Conservation (phyloP, 1,140 invertebrate species). For the Temnothorax curvispinosus region DNA sequence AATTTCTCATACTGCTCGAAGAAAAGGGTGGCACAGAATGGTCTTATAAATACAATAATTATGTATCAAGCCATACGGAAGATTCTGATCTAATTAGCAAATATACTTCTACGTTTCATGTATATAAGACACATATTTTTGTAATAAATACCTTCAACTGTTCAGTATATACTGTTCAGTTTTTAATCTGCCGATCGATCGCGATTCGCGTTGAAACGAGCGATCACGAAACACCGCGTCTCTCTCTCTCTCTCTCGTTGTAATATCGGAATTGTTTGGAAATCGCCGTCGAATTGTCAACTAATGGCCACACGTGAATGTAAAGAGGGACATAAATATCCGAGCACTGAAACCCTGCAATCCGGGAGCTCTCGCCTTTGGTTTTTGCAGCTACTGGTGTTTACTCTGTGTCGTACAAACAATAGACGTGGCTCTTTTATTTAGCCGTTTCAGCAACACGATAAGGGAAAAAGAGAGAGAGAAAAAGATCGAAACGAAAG, state of each 20-base stretch:
- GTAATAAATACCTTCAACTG: not conserved
- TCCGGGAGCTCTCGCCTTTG: constrained; percentile 59
- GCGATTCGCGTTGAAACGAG: not conserved
- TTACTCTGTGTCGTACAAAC: constrained; percentile 69
- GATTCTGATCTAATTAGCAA: not conserved
- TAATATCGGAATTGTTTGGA: constrained; percentile 16
- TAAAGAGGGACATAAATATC: constrained; percentile 68
- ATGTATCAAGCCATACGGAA: not conserved
- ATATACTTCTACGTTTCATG: not conserved
- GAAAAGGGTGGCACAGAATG: not conserved
- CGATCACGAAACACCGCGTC: not conserved
- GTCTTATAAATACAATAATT: not conserved
- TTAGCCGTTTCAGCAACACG: constrained; percentile 31
- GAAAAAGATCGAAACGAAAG: not conserved
- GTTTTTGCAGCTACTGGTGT: constrained; percentile 65
- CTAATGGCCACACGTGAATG: constrained; percentile 44
- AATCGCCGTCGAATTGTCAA: constrained; percentile 43
- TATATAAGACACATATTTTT: not conserved
- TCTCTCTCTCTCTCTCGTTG: not conserved
- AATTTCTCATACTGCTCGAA: not conserved
- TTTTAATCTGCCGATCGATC: constrained; percentile 28
- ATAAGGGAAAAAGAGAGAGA: not conserved
- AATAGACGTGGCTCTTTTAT: constrained; percentile 65
- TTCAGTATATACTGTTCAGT: too few relatives aligned
- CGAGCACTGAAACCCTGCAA: constrained; percentile 56